Conservation (phyloP, 2,113 vertebrate genomes). For the Paedocypris sp. region DNA sequence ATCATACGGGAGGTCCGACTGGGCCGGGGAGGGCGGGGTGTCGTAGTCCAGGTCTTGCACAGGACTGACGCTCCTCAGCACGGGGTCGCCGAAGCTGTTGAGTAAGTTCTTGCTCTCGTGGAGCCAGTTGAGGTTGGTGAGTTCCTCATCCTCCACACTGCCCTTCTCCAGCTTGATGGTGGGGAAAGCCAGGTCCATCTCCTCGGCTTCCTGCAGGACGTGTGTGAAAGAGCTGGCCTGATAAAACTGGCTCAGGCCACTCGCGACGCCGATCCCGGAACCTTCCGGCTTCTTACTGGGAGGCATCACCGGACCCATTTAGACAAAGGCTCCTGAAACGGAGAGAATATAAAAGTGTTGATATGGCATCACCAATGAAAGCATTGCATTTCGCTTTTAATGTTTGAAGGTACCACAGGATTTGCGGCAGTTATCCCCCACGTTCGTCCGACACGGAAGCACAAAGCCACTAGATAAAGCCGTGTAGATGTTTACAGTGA, state of each 20-base stretch:
- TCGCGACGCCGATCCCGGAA: constrained; percentile 76
- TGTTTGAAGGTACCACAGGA: too few relatives aligned
- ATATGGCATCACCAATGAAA: too few relatives aligned
- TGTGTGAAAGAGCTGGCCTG: constrained; percentile 65
- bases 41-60: constrained; percentile 75
- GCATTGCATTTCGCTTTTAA: too few relatives aligned
- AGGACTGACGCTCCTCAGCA: constrained; percentile 77
- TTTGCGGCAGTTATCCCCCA: too few relatives aligned
- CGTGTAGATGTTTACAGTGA: too few relatives aligned
- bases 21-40: constrained; percentile 73
- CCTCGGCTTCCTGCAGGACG: constrained; percentile 72
- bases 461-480: too few relatives aligned
- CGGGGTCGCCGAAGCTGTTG: constrained; percentile 81
- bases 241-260: constrained; percentile 71
- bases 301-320: constrained; percentile 93
- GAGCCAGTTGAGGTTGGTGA: constrained; percentile 86
- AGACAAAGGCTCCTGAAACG: constrained; percentile 65
- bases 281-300: constrained; percentile 85
- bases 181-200: constrained; percentile 73
- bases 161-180: constrained; percentile 69
- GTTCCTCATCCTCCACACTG: constrained; percentile 72
- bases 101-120: constrained; percentile 83
- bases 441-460: too few relatives aligned
- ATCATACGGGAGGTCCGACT: constrained; percentile 74
- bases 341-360: too few relatives aligned